A percentile compares a stretch with the other conserved stretches of the same genome.
phyloP scores from a whole-genome alignment of 2,888 invertebrate species.

The Drosophila putrida region DNA sequence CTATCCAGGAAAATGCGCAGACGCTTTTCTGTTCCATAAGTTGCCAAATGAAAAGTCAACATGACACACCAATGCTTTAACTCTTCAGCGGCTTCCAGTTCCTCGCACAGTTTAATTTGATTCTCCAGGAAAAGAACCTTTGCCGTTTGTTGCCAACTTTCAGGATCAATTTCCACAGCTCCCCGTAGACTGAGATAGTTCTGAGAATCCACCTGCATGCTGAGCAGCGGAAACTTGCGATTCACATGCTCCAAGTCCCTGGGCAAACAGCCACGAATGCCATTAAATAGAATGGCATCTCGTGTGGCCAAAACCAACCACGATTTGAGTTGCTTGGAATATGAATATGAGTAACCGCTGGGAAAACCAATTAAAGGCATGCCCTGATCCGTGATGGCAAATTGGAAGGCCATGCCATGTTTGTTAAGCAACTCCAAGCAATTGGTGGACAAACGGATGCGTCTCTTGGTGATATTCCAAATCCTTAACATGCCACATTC shows the following conservation, averaged over 20 bases:
- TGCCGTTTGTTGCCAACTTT: slow-evolving; percentile 84
- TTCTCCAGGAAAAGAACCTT: slow-evolving; percentile 85
- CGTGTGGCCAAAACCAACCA: slow-evolving; percentile 88
- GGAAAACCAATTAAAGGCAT: slow-evolving; percentile 93
- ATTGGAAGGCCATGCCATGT: slow-evolving; percentile 87
- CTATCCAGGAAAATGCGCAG: slow-evolving; percentile 83
- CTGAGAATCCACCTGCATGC: slow-evolving; percentile 83
- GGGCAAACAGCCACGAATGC: slow-evolving; percentile 85
- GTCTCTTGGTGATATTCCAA: slow-evolving; percentile 80
- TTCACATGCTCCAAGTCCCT: slow-evolving; percentile 83
- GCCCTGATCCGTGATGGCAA: slow-evolving; percentile 89
- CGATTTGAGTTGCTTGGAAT: slow-evolving; percentile 90
- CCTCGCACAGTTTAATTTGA: slow-evolving; percentile 85
- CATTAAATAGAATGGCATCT: slow-evolving; percentile 86
- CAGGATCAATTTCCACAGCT: slow-evolving; percentile 74
- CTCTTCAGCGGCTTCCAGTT: slow-evolving; percentile 83
- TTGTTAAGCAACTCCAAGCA: slow-evolving; percentile 83
- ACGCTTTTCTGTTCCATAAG: slow-evolving; percentile 82
- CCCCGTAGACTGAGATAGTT: slow-evolving; percentile 73
- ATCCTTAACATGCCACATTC: slow-evolving; percentile 84
- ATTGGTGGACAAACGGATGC: slow-evolving; percentile 77
- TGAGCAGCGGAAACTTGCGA: slow-evolving; percentile 82
- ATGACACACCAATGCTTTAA: slow-evolving; percentile 85
- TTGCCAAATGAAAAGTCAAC: slow-evolving; percentile 84
- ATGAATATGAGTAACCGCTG: slow-evolving; percentile 94